phyloP scores from a whole-genome alignment of 2,797 vertebrate genomes.

The Triplophysa yarkandensis region DNA sequence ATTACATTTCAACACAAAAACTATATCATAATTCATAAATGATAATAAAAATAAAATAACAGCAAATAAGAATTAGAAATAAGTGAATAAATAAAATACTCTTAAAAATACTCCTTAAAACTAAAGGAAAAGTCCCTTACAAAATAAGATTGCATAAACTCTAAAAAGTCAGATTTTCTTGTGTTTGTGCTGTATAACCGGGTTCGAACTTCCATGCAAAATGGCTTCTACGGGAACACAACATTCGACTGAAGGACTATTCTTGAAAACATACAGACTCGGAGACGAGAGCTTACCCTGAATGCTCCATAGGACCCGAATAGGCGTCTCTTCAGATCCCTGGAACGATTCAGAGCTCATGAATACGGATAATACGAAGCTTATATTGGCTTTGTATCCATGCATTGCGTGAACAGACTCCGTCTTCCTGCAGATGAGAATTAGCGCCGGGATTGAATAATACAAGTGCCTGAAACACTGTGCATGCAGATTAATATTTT shows the following conservation, averaged over 20 bases:
- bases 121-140: too few species aligned
- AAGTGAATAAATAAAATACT: too few species aligned
- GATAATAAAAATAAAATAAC: too few species aligned
- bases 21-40: too few species aligned
- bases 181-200: constrained; percentile 56
- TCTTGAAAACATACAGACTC: constrained; percentile 65
- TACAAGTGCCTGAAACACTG: neutral
- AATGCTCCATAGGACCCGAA: constrained; percentile 24
- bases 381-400: constrained; percentile 1
- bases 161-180: too few species aligned
- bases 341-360: constrained; percentile 45
- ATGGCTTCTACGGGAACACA: constrained; percentile 63
- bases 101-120: too few species aligned
- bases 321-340: constrained; percentile 54
- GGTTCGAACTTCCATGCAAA: constrained; percentile 69
- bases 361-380: neutral
- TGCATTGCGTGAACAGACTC: neutral
- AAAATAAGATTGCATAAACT: too few species aligned
- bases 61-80: too few species aligned
- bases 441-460: neutral
- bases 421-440: constrained; percentile 8
- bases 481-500: neutral
- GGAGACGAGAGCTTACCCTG: constrained; percentile 63
- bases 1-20: too few species aligned
- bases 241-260: constrained; percentile 58